phyloP scores from a whole-genome alignment of 2,888 invertebrate genomes.

The Limenitis camilla region DNA sequence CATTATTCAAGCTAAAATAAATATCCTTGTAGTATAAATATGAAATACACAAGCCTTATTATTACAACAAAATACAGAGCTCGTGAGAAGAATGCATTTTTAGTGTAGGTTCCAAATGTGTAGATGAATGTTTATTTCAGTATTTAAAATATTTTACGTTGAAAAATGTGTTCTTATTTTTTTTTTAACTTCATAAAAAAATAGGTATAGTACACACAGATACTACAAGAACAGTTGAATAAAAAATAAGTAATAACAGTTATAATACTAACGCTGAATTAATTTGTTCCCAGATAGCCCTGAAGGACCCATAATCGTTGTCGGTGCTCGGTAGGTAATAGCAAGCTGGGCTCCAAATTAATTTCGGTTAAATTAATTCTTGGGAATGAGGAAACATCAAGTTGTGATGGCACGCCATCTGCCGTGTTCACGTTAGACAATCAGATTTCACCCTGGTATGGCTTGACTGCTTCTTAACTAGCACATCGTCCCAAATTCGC shows the following conservation, averaged over 20 bases:
- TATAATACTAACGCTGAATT: conserved; percentile 3
- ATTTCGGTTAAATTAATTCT: conserved; percentile 22
- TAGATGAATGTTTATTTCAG: too few relatives aligned
- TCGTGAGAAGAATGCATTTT: too few relatives aligned
- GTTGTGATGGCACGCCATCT: conserved; percentile 18
- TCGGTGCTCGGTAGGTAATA: conserved; percentile 5
- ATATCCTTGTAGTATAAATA: too few relatives aligned
- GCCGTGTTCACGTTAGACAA: conserved; percentile 10
- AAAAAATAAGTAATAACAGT: background rate
- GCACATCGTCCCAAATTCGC: too few relatives aligned
- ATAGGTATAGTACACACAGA: background rate
- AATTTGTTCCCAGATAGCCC: conserved; percentile 6
- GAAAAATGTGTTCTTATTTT: too few relatives aligned
- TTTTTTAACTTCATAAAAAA: too few relatives aligned
- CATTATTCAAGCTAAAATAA: too few relatives aligned
- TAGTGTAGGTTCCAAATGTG: conserved; percentile 30
- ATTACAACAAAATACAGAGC: too few relatives aligned
- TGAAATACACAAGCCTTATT: too few relatives aligned
- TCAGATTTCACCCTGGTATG: background rate
- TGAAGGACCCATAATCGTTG: conserved; percentile 7
- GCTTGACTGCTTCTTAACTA: background rate
- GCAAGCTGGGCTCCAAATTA: conserved; percentile 8
- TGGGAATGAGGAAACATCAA: conserved; percentile 20
- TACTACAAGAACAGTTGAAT: too few relatives aligned
- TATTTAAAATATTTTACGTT: too few relatives aligned